Percentiles rank a stretch among this genome's conserved stretches.
Conservation (phyloP, 2,888 invertebrate genomes). For the Mimas tiliae region DNA sequence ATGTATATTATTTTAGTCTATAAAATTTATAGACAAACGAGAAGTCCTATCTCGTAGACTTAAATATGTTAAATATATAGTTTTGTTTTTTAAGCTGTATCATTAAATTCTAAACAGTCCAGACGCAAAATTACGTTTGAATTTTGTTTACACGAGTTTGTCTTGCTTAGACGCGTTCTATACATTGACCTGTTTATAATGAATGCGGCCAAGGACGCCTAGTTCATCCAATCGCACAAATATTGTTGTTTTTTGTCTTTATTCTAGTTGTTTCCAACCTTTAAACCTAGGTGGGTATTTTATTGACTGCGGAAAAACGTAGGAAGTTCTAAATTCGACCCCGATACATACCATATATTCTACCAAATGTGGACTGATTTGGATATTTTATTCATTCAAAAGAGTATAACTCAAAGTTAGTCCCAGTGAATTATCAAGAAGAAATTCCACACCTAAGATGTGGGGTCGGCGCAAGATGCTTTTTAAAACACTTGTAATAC, state of each 20-base stretch:
- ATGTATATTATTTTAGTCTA: no score
- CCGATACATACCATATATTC: no score
- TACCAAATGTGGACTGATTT: no score
- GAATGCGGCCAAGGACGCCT: constrained; percentile 14
- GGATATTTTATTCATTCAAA: no score
- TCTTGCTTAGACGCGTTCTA: not conserved
- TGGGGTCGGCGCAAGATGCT: no score
- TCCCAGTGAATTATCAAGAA: no score
- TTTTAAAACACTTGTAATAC: no score
- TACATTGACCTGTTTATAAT: constrained; percentile 22
- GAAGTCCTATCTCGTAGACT: not conserved
- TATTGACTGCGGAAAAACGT: no score
- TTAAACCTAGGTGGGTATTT: not conserved
- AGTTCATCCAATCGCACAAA: constrained; percentile 9
- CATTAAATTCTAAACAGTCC: not conserved
- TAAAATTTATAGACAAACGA: no score
- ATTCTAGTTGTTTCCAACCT: constrained; percentile 4
- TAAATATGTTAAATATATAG: not conserved
- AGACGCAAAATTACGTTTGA: not conserved
- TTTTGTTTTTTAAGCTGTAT: not conserved
- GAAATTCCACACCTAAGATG: no score
- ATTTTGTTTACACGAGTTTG: constrained; percentile 7
- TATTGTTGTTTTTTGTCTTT: constrained; percentile 3
- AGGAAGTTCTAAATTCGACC: no score
- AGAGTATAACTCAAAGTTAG: no score